These are phyloP conservation scores for Petrosia ficiformis DNA, from an alignment of 37 sponge, comb jelly and placozoan species.

Conservation along the genomic window DNA sequence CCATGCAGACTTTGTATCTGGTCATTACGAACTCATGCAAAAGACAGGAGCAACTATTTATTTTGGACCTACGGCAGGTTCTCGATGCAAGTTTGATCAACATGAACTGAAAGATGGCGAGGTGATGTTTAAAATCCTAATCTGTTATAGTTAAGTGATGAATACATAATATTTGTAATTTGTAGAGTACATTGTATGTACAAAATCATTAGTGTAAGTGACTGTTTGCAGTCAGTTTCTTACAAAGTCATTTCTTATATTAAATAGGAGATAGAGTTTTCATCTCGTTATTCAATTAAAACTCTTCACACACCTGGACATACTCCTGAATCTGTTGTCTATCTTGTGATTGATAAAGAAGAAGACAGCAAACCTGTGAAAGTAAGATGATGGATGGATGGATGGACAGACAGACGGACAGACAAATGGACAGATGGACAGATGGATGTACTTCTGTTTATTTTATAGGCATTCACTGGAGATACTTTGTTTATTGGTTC, in stretches of 20 bases:
- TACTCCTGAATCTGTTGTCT: conserved; percentile 85
- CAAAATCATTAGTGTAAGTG: neutral
- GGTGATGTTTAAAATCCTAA: conserved; percentile 23
- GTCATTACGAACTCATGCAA: conserved; percentile 70
- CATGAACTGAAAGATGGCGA: conserved; percentile 80
- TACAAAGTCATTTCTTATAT: neutral
- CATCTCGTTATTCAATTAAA: conserved; percentile 46
- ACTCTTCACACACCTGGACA: conserved; percentile 86
- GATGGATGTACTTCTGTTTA: neutral
- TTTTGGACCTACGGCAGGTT: conserved; percentile 76
- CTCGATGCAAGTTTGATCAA: conserved; percentile 53
- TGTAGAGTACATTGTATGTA: too few relatives aligned
- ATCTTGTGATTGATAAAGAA: conserved; percentile 53
- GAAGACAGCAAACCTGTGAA: conserved; percentile 47
- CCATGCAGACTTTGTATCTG: conserved; percentile 95
- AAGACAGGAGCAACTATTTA: conserved; percentile 64
- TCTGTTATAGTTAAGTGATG: too few relatives aligned
- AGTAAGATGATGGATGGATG: conserved; percentile 11
- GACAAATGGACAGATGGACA: too few relatives aligned
- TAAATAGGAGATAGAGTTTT: conserved; percentile 53
- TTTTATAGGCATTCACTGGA: conserved; percentile 80
- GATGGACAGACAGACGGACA: too few relatives aligned
- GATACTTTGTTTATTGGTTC: conserved; percentile 94
- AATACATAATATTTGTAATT: too few relatives aligned
- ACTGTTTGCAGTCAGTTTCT: conserved; percentile 10